Evolutionary conservation across 2,113 vertebrate species (phyloP).

Genomic region (Mystacornis crossleyi): DNA sequence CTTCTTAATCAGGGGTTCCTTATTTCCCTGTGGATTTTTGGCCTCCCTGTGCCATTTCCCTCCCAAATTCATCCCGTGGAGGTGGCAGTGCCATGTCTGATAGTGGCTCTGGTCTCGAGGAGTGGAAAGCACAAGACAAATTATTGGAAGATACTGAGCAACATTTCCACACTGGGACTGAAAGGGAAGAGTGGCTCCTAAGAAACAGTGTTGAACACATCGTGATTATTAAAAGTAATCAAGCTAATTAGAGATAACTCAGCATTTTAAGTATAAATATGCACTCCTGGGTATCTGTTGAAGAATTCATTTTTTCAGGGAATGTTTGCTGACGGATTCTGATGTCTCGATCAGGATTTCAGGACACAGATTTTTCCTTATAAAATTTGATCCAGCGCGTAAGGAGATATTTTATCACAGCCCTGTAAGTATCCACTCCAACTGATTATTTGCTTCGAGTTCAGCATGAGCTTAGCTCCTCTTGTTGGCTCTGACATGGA

Average conservation of each 20-base stretch:
- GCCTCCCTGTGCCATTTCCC: background rate
- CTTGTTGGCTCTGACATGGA: background rate
- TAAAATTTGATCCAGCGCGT: rapidly evolving
- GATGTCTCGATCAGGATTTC: background rate
- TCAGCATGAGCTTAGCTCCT: background rate
- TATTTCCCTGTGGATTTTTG: background rate
- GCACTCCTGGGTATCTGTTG: rapidly evolving
- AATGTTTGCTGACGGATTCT: background rate
- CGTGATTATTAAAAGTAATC: background rate
- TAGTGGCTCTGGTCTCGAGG: background rate
- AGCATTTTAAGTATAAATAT: background rate
- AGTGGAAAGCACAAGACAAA: background rate
- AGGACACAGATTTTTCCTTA: background rate
- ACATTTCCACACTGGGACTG: background rate
- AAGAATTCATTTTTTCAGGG: background rate
- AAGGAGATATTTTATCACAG: background rate
- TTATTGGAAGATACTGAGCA: background rate
- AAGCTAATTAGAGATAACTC: background rate
- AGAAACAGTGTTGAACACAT: rapidly evolving
- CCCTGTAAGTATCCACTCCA: background rate
- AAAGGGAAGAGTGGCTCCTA: background rate
- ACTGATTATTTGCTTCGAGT: conserved; percentile 19
- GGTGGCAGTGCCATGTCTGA: background rate
- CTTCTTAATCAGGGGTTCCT: background rate
- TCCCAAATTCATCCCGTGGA: background rate